phyloP scores from a whole-genome alignment of 2,888 invertebrate genomes.

The Protophormia terraenovae region DNA sequence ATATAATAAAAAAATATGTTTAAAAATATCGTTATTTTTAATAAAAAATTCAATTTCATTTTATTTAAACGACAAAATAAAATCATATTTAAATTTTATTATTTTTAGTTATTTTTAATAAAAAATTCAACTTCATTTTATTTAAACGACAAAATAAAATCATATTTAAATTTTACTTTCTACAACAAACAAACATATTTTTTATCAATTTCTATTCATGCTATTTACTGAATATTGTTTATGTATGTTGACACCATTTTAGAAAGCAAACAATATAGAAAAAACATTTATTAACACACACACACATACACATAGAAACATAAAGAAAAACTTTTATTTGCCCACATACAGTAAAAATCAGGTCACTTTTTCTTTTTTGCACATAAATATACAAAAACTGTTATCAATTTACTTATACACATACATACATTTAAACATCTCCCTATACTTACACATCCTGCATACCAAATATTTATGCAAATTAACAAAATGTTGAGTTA shows the following conservation, averaged over 20 bases:
- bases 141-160: conserved; percentile 9
- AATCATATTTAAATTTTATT: conserved; percentile 24
- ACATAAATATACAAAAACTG: too few relatives aligned
- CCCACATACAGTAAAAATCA: neutral
- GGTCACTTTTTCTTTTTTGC: neutral
- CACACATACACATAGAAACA: neutral
- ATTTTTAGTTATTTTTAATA: too few relatives aligned
- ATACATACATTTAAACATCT: neutral
- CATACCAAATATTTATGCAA: conserved; percentile 51
- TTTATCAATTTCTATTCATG: conserved; percentile 25
- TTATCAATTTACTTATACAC: neutral
- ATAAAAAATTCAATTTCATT: conserved; percentile 38
- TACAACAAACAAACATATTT: neutral
- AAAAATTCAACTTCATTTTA: conserved; percentile 30
- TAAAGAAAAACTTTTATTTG: neutral
- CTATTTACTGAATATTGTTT: conserved; percentile 35
- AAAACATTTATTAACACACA: neutral
- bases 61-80: neutral
- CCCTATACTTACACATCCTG: neutral
- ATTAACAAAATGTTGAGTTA: conserved; percentile 44
- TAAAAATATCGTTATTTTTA: too few relatives aligned
- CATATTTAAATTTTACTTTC: conserved; percentile 18
- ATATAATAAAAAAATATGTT: too few relatives aligned
- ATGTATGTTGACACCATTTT: conserved; percentile 45
- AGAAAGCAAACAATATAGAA: conserved; percentile 30